Base-by-base conservation (phyloP, 1,140 invertebrate genomes). In the Nasonia vitripennis region DNA sequence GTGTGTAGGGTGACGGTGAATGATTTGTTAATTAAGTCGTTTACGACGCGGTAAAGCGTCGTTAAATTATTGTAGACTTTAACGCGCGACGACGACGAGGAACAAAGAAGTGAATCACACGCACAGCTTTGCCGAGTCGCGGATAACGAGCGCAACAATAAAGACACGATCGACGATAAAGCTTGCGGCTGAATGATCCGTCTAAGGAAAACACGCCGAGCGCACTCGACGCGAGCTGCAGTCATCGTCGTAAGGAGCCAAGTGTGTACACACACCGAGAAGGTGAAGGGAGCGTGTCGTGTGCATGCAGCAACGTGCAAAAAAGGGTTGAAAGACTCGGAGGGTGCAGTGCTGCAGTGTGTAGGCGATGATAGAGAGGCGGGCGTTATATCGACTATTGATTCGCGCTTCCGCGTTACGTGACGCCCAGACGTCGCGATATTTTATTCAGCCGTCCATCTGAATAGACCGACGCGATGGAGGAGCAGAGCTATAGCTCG, bases 371-470 rank as follows among this genome's bases (percentile, higher is more conserved):
- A 71, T 71, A 71, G 68, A 27, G 23, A 31, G 10, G 68, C 6
- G 27, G 41, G 17, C 20, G 37, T 4, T 77, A 48, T 55, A 62
- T 78, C 23, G 48, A 31, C 23, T 55, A 51, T 27, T 78, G 77
- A 55, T n/a, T 55, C 51, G n/a, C 12, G 37, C 27, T 17, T 11
- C 20, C n/a, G 20, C 41, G 1, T 51, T 62, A 20, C 20, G 45
- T 51, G 23, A 62, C 77, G 17, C 51, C 20, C 3, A 17, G 34
- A 41, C 31, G 37, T 37, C 51, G 77, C 77, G 27, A 34, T 71
- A 71, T 71, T 71, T 71, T 71, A 71, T 71, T 71, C 68, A 71
- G 68, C 27, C 55, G 55, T 17, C 17, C 20, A 14, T 62, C 31
- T 71, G 68, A 71, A 31, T 71, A 71, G 68, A 12, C 68, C 23